phyloP scores from a whole-genome alignment of 2,888 invertebrate genomes.

The Bellardia bayeri region DNA sequence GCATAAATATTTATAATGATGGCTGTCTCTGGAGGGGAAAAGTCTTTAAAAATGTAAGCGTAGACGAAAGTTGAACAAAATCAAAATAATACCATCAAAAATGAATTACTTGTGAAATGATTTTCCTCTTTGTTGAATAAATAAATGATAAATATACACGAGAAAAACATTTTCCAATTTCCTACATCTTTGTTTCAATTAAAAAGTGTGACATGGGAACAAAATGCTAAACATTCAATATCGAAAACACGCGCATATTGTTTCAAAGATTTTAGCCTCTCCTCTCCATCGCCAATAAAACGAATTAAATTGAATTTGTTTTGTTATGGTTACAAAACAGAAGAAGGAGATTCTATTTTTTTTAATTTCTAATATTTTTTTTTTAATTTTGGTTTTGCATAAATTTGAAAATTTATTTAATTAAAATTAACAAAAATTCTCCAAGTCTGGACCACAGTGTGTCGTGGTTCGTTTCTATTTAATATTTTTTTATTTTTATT shows the following conservation, averaged over 20 bases:
- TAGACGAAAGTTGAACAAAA: constrained; percentile 48
- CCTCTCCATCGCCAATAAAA: not conserved
- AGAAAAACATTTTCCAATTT: constrained; percentile 40
- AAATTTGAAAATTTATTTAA: constrained; percentile 59
- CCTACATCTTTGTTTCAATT: constrained; percentile 49
- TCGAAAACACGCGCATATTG: constrained; percentile 5
- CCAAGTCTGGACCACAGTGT: constrained; percentile 70
- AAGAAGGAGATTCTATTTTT: not conserved
- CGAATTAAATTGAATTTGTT: not conserved
- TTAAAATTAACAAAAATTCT: constrained; percentile 65
- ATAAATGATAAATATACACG: constrained; percentile 32
- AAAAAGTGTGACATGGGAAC: constrained; percentile 25
- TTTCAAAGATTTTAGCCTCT: not conserved
- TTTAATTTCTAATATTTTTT: not conserved
- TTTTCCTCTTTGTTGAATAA: constrained; percentile 39
- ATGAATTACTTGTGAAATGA: constrained; percentile 54
- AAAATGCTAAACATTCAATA: constrained; percentile 8
- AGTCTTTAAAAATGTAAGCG: constrained; percentile 37
- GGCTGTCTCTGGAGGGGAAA: constrained; percentile 58
- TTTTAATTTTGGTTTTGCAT: constrained; percentile 30
- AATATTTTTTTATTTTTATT: constrained; percentile 22
- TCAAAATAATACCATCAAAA: constrained; percentile 64
- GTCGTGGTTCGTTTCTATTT: constrained; percentile 58
- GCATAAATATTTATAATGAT: constrained; percentile 57
- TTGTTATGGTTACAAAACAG: not conserved